These are phyloP conservation scores for Cotesia vestalis DNA, from an alignment of 1,140 invertebrate species.

Conservation along the genomic window DNA sequence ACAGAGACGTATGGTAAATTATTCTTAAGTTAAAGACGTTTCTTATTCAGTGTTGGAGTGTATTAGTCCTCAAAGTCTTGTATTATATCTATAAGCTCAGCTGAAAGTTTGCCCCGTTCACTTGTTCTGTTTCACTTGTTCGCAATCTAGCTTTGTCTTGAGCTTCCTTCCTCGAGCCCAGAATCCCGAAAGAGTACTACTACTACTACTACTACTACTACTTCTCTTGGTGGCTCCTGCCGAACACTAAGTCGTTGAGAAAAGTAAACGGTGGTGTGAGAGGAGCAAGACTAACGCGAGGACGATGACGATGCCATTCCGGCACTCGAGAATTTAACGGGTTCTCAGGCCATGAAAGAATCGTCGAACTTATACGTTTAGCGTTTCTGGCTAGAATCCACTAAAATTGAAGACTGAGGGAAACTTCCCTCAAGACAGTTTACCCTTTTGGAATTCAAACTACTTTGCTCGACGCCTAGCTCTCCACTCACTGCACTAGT, in stretches of 20 bases:
- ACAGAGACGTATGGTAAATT: conserved; percentile 51
- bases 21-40: conserved; percentile 45
- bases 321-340: conserved; percentile 46
- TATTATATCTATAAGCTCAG: not conserved
- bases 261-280: conserved; percentile 43
- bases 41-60: conserved; percentile 16
- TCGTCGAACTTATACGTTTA: conserved; percentile 45
- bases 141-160: too few species aligned
- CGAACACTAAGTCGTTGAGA: not conserved
- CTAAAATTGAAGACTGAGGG: conserved; percentile 12
- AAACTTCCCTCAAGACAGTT: not conserved
- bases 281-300: conserved; percentile 48
- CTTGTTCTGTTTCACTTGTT: too few species aligned
- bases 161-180: not conserved
- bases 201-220: too few species aligned
- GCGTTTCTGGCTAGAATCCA: conserved; percentile 21
- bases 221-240: too few species aligned
- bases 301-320: conserved; percentile 42
- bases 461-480: not conserved
- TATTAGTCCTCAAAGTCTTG: not conserved
- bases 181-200: not conserved
- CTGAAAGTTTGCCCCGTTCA: too few species aligned
- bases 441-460: conserved; percentile 20
- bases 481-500: too few species aligned
- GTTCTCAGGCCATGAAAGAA: conserved; percentile 48